These are phyloP conservation scores for Drosophila quadrilineata DNA, from an alignment of 1,140 invertebrate genomes.

Conservation along the genomic window DNA sequence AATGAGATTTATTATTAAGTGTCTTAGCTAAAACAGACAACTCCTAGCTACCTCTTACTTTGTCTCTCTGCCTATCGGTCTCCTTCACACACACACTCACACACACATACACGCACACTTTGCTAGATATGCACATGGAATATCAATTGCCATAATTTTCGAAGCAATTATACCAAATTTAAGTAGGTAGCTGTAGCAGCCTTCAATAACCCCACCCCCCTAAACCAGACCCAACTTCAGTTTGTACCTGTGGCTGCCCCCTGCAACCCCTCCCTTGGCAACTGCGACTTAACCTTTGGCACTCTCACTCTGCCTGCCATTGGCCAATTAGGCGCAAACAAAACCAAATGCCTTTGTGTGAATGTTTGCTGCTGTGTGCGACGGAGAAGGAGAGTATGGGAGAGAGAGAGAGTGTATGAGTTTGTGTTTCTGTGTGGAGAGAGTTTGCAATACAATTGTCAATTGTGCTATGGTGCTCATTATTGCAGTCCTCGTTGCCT, in stretches of 20 bases:
- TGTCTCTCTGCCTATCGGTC: no score
- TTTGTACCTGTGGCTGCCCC: not conserved
- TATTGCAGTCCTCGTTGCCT: constrained; percentile 40
- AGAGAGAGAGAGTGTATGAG: not conserved
- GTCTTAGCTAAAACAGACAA: no score
- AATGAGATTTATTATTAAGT: no score
- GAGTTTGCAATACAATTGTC: constrained; percentile 42
- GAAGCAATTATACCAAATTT: constrained; percentile 70
- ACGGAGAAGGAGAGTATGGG: not conserved
- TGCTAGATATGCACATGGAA: constrained; percentile 33
- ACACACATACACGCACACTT: no score
- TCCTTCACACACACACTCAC: no score
- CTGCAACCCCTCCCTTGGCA: not conserved
- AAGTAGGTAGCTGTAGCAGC: no score
- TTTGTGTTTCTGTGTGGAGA: constrained; percentile 6
- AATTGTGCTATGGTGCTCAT: constrained; percentile 51
- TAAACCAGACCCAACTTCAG: not conserved
- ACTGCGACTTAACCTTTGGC: not conserved
- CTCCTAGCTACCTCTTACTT: no score
- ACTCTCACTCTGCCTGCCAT: not conserved
- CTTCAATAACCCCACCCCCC: not conserved
- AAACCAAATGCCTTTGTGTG: constrained; percentile 14
- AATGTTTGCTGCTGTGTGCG: not conserved
- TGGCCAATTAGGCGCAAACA: constrained; percentile 40
- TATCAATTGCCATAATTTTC: constrained; percentile 59